Conservation (phyloP, 1,140 invertebrate genomes). For the Drosophila gunungcola region DNA sequence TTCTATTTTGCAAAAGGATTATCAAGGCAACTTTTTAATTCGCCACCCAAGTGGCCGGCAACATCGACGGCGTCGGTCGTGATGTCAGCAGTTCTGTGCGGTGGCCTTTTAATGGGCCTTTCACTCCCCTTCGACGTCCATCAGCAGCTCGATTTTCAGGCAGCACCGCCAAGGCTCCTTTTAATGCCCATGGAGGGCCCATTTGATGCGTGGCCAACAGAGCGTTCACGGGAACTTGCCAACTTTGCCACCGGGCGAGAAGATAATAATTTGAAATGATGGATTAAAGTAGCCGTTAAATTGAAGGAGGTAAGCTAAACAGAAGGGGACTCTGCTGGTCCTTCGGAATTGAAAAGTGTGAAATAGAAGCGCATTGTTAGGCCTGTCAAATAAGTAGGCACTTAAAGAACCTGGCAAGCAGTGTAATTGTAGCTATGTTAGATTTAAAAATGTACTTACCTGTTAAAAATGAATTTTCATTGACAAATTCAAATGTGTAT, state of each 20-base stretch:
- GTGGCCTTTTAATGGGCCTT: constrained; percentile 71
- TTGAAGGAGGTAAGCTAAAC: constrained; percentile 39
- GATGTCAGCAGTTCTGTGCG: constrained; percentile 80
- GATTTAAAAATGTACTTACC: no score
- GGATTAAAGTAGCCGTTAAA: constrained; percentile 72
- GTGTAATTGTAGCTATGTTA: no score
- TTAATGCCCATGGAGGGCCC: constrained; percentile 75
- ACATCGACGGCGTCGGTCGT: constrained; percentile 42
- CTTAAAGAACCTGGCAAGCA: no score
- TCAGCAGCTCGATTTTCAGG: constrained; percentile 8
- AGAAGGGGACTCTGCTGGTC: not conserved
- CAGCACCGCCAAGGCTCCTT: constrained; percentile 20
- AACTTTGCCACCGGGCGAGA: constrained; percentile 55
- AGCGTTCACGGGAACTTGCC: constrained; percentile 49
- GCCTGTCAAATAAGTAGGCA: not conserved
- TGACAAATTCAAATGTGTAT: no score
- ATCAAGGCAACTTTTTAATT: constrained; percentile 83
- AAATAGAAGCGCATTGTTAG: not conserved
- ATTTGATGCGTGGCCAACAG: constrained; percentile 79
- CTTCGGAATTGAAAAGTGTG: not conserved
- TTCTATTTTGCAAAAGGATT: constrained; percentile 82
- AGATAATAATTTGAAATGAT: constrained; percentile 78
- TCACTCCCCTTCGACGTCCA: not conserved
- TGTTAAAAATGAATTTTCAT: no score
- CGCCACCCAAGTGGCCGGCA: constrained; percentile 41